These are phyloP conservation scores for Protodeltote pygarga DNA, from an alignment of 2,888 invertebrate species.

Conservation along the genomic window DNA sequence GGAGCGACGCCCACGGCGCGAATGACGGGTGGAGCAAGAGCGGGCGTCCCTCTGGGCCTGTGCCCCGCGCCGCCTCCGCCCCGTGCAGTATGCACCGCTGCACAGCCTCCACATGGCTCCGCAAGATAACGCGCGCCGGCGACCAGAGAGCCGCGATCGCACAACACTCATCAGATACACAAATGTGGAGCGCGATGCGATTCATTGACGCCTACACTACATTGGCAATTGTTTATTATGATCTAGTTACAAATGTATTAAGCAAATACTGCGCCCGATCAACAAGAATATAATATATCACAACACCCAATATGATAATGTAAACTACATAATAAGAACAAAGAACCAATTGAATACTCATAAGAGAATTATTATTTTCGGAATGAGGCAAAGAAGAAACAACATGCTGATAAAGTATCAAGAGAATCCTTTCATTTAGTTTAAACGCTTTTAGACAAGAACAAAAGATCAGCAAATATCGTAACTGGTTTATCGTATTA, in stretches of 20 bases:
- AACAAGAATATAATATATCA: conserved; percentile 18
- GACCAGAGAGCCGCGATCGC: conserved; percentile 60
- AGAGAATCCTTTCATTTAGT: conserved; percentile 40
- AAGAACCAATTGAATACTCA: conserved; percentile 35
- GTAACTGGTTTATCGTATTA: conserved; percentile 45
- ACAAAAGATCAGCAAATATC: conserved; percentile 11
- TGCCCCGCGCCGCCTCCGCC: conserved; percentile 50
- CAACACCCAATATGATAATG: conserved; percentile 32
- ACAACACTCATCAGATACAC: conserved; percentile 61
- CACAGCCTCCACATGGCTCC: conserved; percentile 80
- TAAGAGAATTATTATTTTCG: conserved; percentile 21
- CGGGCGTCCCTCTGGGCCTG: conserved; percentile 53
- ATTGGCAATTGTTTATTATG: conserved; percentile 70
- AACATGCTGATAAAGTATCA: conserved; percentile 39
- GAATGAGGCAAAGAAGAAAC: conserved; percentile 30
- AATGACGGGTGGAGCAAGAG: conserved; percentile 66
- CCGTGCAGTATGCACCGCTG: conserved; percentile 78
- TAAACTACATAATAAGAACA: conserved; percentile 21
- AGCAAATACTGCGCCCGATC: conserved; percentile 11
- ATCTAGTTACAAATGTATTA: conserved; percentile 46
- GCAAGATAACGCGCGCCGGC: conserved; percentile 68
- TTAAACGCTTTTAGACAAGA: conserved; percentile 30
- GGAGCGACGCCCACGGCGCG: conserved; percentile 69
- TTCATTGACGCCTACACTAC: conserved; percentile 77
- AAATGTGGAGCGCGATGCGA: conserved; percentile 62